phyloP scores from a whole-genome alignment of 1,140 invertebrate species.

The Anagrus nilaparvatae region DNA sequence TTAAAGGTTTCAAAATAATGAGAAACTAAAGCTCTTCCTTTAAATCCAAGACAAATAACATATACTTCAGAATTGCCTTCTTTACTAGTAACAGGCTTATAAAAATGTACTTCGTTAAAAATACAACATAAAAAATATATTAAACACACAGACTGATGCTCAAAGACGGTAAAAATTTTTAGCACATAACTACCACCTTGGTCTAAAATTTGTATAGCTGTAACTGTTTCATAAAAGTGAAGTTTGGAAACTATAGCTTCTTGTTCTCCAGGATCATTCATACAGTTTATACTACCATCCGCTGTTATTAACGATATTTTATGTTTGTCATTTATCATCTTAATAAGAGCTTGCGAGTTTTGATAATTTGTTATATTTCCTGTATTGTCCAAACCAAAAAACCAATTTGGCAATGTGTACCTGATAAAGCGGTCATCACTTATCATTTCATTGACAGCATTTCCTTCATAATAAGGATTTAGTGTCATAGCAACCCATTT shows the following conservation, averaged over 20 bases:
- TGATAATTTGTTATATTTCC: conserved; percentile 65
- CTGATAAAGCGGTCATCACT: conserved; percentile 79
- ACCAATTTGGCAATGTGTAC: conserved; percentile 68
- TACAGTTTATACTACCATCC: conserved; percentile 88
- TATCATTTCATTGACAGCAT: conserved; percentile 60
- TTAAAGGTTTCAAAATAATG: conserved; percentile 41
- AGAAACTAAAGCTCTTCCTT: conserved; percentile 37
- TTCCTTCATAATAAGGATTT: conserved; percentile 88
- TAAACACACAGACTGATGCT: conserved; percentile 66
- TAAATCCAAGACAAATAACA: conserved; percentile 64
- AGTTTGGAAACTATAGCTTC: conserved; percentile 66
- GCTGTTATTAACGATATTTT: conserved; percentile 66
- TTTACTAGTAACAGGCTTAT: conserved; percentile 86
- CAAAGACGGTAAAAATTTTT: conserved; percentile 91
- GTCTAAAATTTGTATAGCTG: conserved; percentile 62
- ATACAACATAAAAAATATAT: conserved; percentile 69
- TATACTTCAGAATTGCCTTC: conserved; percentile 92
- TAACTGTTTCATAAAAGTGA: conserved; percentile 72
- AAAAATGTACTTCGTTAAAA: conserved; percentile 63
- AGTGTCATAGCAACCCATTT: conserved; percentile 76
- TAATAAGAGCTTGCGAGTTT: conserved; percentile 56
- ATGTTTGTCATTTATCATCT: conserved; percentile 30
- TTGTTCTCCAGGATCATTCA: conserved; percentile 72
- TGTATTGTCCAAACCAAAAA: conserved; percentile 74
- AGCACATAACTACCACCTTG: conserved; percentile 67